Percentiles rank a stretch among this genome's conserved stretches.
Evolutionary conservation across 2,113 vertebrate genomes (phyloP).

Genomic region (Sylvilagus bachmani): DNA sequence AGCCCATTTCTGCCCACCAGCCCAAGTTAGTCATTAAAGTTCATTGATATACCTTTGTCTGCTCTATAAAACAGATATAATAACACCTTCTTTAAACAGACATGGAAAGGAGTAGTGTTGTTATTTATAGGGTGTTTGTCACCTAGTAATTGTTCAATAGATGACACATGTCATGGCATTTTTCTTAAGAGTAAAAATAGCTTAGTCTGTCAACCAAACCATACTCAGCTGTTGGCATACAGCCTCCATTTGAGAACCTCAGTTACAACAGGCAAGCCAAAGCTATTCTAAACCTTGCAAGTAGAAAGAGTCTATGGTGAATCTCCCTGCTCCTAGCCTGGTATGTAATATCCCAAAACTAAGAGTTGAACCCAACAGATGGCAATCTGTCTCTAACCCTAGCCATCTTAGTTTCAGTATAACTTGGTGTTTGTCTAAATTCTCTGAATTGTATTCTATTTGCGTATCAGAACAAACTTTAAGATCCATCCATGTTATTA

Average conservation of each 20-base stretch:
- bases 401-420: background rate
- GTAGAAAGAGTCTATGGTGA: background rate
- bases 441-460: background rate
- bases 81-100: background rate
- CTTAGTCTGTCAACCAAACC: background rate
- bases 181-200: slow-evolving; percentile 5
- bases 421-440: background rate
- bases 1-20: background rate
- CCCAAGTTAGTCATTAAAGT: background rate
- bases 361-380: background rate
- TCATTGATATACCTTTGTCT: background rate
- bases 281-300: background rate
- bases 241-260: background rate
- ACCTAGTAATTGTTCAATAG: background rate
- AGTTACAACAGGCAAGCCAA: background rate
- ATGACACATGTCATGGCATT: background rate
- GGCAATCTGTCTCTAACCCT: background rate
- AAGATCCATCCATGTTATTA: background rate
- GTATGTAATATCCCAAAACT: background rate
- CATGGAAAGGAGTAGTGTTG: background rate
- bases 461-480: slow-evolving; percentile 11
- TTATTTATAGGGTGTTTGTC: background rate
- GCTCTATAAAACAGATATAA: background rate
- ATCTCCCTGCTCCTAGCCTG: background rate
- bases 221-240: background rate